Evolutionary conservation across 2,888 invertebrate genomes (phyloP).

Genomic region (Holacanthella duospinosa): DNA sequence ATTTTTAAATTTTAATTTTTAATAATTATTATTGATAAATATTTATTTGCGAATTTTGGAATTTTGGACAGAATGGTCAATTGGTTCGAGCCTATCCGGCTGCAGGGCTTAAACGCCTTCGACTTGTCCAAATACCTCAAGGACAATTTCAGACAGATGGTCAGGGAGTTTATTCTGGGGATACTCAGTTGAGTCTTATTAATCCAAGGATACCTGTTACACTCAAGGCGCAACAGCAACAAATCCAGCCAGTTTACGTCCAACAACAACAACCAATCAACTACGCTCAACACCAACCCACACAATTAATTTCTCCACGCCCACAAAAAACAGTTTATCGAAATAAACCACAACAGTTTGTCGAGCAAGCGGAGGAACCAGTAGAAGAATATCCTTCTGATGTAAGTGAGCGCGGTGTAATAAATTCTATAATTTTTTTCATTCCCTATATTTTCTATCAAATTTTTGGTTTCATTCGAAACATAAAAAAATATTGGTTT

Average conservation of each 20-base stretch:
- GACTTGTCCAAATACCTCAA: constrained; percentile 18
- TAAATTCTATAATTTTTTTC: too few relatives aligned
- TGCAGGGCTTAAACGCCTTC: constrained; percentile 23
- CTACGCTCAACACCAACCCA: constrained; percentile 21
- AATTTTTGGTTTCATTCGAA: neutral
- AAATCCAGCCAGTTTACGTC: neutral
- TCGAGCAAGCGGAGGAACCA: constrained; percentile 15
- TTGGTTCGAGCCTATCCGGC: constrained; percentile 9
- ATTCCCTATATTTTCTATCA: too few relatives aligned
- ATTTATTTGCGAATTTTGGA: too few relatives aligned
- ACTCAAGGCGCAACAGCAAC: too few relatives aligned
- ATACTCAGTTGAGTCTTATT: neutral
- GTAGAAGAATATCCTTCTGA: constrained; percentile 33
- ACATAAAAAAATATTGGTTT: neutral
- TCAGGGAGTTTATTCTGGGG: neutral
- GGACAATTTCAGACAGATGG: too few relatives aligned
- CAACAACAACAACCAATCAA: constrained; percentile 21
- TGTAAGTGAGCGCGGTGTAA: too few relatives aligned
- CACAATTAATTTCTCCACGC: constrained; percentile 5
- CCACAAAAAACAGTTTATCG: constrained; percentile 4
- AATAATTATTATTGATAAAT: too few relatives aligned
- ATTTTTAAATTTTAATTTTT: too few relatives aligned
- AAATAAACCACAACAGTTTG: neutral
- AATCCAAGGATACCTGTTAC: too few relatives aligned
- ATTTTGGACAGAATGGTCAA: neutral